phyloP scores from a whole-genome alignment of 2,113 vertebrate genomes.

The Galbula dea region DNA sequence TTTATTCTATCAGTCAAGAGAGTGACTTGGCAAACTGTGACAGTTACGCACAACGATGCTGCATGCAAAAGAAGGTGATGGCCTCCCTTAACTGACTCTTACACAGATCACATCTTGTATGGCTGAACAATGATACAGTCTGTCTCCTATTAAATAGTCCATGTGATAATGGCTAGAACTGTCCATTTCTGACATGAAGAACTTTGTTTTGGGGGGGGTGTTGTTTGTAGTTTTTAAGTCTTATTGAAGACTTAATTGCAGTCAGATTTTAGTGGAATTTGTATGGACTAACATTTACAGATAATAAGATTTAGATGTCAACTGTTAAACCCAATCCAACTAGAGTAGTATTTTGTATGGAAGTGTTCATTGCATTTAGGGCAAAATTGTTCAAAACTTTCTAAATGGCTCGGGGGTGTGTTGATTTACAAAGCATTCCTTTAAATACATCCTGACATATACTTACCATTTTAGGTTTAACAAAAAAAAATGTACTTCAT shows the following conservation, averaged over 20 bases:
- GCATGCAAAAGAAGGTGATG: not conserved
- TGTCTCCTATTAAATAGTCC: not conserved
- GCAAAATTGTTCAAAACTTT: slow-evolving; percentile 49
- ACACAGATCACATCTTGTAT: not conserved
- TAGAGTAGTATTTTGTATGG: slow-evolving; percentile 48
- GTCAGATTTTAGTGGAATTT: slow-evolving; percentile 58
- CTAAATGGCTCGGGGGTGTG: slow-evolving; percentile 35
- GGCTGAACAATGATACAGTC: not conserved
- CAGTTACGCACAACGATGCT: not conserved
- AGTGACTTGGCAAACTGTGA: slow-evolving; percentile 75
- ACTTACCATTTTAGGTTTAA: not conserved
- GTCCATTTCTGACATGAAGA: slow-evolving; percentile 22
- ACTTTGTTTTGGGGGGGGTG: not conserved
- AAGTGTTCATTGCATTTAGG: slow-evolving; percentile 23
- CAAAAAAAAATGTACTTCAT: not conserved
- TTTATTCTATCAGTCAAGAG: slow-evolving; percentile 98
- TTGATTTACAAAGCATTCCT: slow-evolving; percentile 62
- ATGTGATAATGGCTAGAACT: not conserved
- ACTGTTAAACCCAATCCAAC: slow-evolving; percentile 9
- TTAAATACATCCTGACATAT: slow-evolving; percentile 8
- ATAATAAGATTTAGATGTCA: slow-evolving; percentile 42
- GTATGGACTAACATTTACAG: slow-evolving; percentile 56
- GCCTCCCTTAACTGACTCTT: slow-evolving; percentile 8
- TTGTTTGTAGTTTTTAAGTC: slow-evolving; percentile 46
- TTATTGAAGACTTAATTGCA: slow-evolving; percentile 56